A percentile compares a stretch with the other conserved stretches of the same genome.
Evolutionary conservation across 1,140 invertebrate species (phyloP).

Genomic region (Drosophila littoralis): DNA sequence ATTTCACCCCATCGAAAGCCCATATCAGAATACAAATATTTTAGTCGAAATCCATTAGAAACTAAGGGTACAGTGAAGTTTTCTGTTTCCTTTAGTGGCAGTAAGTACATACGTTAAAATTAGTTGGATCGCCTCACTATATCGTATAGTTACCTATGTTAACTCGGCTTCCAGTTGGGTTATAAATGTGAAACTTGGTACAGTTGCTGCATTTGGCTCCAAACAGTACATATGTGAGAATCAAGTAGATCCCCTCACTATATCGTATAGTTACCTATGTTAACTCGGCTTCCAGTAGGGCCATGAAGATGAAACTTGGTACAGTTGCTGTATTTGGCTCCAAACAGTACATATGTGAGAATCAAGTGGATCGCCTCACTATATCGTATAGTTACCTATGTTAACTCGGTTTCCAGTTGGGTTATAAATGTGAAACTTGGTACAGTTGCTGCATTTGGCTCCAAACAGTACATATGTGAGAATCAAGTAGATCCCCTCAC

Average conservation of each 20-base stretch:
- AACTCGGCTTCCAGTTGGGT: background rate
- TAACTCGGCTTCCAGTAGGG: background rate
- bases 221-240: background rate
- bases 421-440: background rate
- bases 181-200: background rate
- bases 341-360: background rate
- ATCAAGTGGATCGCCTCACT: background rate
- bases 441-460: background rate
- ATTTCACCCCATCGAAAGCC: too few species aligned
- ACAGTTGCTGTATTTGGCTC: background rate
- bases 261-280: background rate
- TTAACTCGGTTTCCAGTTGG: background rate
- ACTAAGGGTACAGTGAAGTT: too few species aligned
- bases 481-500: background rate
- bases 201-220: background rate
- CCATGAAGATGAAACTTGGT: background rate
- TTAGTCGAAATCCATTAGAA: too few species aligned
- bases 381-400: background rate
- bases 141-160: background rate
- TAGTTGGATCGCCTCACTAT: background rate
- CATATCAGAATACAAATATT: too few species aligned
- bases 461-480: background rate
- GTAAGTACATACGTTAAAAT: background rate
- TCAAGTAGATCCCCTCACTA: background rate
- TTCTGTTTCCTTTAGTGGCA: too few species aligned